Evolutionary conservation across 1,140 invertebrate genomes (phyloP).

Genomic region (Calephelis nemesis): DNA sequence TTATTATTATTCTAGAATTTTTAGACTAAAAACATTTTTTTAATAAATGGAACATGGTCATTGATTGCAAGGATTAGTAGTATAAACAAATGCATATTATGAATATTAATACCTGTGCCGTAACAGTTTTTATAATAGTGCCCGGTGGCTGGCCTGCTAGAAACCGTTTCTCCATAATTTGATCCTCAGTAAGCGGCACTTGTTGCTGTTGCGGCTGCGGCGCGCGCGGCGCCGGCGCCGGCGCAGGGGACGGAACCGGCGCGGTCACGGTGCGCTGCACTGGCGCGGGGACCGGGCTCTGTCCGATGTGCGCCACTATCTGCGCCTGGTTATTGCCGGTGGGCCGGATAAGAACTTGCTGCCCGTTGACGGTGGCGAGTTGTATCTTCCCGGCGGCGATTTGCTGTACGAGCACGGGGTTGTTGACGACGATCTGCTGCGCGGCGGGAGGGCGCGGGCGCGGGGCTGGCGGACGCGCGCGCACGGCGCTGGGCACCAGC

Average conservation of each 20-base stretch:
- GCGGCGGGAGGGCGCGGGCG: conserved; percentile 51
- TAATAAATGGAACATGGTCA: too few relatives aligned
- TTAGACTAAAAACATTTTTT: too few relatives aligned
- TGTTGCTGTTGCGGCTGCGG: conserved; percentile 41
- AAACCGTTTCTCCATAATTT: conserved; percentile 84
- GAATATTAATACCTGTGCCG: conserved; percentile 79
- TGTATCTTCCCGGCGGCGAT: conserved; percentile 88
- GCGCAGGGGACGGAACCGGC: conserved; percentile 43
- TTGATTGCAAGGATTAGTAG: too few relatives aligned
- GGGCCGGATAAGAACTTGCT: conserved; percentile 88
- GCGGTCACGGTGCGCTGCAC: conserved; percentile 39
- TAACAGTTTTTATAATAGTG: conserved; percentile 92
- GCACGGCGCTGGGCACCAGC: conserved; percentile 43
- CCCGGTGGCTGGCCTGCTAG: conserved; percentile 88
- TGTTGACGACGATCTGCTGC: conserved; percentile 87
- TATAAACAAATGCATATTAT: too few relatives aligned
- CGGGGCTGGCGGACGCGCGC: conserved; percentile 40
- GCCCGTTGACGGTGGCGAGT: conserved; percentile 89
- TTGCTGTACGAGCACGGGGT: conserved; percentile 86
- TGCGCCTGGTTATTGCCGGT: conserved; percentile 86
- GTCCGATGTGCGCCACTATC: conserved; percentile 82
- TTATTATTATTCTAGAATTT: too few relatives aligned
- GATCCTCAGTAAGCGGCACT: conserved; percentile 69
- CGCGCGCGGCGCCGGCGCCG: conserved; percentile 40
- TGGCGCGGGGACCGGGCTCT: conserved; percentile 43